Conservation (phyloP, 2,888 invertebrate genomes). For the Holacanthella duospinosa region DNA sequence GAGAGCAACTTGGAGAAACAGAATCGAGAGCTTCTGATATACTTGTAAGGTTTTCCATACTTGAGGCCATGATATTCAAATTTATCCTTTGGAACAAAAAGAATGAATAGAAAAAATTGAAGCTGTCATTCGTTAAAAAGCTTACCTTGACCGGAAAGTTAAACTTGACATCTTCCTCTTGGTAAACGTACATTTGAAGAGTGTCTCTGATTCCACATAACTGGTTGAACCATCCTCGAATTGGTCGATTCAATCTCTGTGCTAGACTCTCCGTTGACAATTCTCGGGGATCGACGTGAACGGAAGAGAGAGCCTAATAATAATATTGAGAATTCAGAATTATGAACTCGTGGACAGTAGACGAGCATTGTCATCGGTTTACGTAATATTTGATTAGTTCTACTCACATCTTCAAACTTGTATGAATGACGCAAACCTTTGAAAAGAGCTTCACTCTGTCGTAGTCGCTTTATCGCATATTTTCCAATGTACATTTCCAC, state of each 20-base stretch:
- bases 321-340: no score
- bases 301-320: no score
- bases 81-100: no score
- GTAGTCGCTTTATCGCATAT: neutral
- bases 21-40: constrained; percentile 25
- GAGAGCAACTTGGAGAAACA: constrained; percentile 10
- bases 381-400: no score
- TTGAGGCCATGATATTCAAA: no score
- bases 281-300: neutral
- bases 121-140: no score
- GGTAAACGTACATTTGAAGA: neutral
- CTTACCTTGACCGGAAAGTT: no score
- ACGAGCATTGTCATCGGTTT: no score
- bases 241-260: neutral
- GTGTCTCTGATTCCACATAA: neutral
- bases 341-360: no score
- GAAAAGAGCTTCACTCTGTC: neutral
- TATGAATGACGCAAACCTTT: no score
- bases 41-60: constrained; percentile 18
- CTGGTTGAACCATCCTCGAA: neutral
- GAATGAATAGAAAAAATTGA: no score
- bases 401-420: neutral
- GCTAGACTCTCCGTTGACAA: neutral
- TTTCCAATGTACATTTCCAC: neutral
- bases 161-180: no score